Conservation (phyloP, 1,140 invertebrate species). For the Coptotermes formosanus region DNA sequence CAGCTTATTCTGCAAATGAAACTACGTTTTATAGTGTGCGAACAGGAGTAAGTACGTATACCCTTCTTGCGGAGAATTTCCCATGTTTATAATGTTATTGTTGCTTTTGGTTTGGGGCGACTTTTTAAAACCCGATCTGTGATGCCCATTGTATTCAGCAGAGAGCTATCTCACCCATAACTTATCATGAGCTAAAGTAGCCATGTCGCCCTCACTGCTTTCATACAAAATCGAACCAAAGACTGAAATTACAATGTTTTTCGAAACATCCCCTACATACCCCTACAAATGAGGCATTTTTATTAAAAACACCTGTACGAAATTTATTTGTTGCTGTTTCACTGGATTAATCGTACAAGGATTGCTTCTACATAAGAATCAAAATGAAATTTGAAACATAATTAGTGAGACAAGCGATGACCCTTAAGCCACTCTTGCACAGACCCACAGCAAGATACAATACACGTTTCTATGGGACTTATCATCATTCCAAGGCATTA, state of each 20-base stretch:
- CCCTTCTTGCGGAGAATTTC: neutral
- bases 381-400: neutral
- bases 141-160: conserved; percentile 2
- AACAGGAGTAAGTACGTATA: neutral
- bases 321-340: neutral
- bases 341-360: neutral
- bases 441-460: neutral
- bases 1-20: no score
- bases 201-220: neutral
- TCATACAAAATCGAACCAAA: neutral
- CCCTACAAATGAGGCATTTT: neutral
- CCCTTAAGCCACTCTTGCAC: neutral
- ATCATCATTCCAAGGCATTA: neutral
- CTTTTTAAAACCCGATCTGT: conserved; percentile 11
- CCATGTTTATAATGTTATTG: neutral
- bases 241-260: neutral
- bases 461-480: neutral
- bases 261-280: neutral
- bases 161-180: conserved; percentile 2
- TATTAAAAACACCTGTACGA: neutral
- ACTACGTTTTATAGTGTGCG: no score
- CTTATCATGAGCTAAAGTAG: neutral
- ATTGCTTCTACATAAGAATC: neutral
- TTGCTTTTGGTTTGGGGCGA: neutral
- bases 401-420: neutral